These are phyloP conservation scores for Actenoides hombroni DNA, from an alignment of 2,113 vertebrate genomes.

Conservation along the genomic window DNA sequence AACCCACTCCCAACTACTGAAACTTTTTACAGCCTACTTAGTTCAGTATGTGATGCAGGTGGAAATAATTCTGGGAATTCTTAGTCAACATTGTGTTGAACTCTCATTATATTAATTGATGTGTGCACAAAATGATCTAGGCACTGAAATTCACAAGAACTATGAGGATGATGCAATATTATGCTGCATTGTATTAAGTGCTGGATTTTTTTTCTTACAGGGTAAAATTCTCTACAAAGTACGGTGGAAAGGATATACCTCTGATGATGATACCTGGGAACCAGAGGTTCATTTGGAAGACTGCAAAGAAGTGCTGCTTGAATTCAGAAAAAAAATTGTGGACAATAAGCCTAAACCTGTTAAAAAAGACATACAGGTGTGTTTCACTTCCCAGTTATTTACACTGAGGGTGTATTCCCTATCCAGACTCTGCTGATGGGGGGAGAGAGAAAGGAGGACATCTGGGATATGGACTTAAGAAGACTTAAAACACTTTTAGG, in stretches of 20 bases:
- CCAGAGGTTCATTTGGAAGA: slow-evolving; percentile 92
- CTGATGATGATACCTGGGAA: slow-evolving; percentile 98
- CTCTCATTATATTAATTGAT: not conserved
- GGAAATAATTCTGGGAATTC: not conserved
- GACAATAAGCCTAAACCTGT: slow-evolving; percentile 79
- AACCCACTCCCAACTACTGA: not conserved
- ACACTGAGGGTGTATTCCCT: not conserved
- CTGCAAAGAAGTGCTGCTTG: slow-evolving; percentile 92
- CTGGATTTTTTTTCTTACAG: slow-evolving; percentile 59
- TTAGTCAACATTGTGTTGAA: not conserved
- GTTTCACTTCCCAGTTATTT: not conserved
- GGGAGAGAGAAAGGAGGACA: not conserved
- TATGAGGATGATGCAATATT: not conserved
- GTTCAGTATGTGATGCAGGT: not conserved
- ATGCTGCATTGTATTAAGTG: not conserved
- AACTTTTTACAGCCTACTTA: not conserved
- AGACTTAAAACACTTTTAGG: not conserved
- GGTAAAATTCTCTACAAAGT: slow-evolving; percentile 91
- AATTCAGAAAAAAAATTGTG: slow-evolving; percentile 82
- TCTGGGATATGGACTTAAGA: not conserved
- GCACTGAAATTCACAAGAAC: not conserved
- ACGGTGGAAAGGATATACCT: slow-evolving; percentile 95
- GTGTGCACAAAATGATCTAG: not conserved
- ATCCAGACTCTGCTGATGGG: not conserved
- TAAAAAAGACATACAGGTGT: slow-evolving; percentile 83